Evolutionary conservation across 2,113 vertebrate species (phyloP).

Genomic region (Protobothrops flavoviridis): DNA sequence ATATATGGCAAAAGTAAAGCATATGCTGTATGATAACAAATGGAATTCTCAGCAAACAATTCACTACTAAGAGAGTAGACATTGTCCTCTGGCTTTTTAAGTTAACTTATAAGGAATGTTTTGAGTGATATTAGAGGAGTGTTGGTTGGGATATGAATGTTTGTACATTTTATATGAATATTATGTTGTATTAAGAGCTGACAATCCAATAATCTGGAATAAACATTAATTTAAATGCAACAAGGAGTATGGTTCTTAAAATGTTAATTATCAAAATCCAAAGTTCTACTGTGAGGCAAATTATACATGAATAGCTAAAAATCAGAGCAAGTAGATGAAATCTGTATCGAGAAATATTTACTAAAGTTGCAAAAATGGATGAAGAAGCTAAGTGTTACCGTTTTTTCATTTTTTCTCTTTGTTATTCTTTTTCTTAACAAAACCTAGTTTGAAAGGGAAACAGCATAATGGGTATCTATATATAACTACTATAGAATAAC

Average conservation of each 20-base stretch:
- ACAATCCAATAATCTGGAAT: neutral
- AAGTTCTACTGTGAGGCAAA: neutral
- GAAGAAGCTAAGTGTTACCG: neutral
- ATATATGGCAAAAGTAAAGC: too few relatives aligned
- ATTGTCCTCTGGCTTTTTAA: neutral
- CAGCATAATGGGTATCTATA: neutral
- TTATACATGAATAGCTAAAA: neutral
- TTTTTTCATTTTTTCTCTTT: neutral
- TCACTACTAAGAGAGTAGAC: neutral
- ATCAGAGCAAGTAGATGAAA: neutral
- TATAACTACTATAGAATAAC: neutral
- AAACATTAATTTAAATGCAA: neutral
- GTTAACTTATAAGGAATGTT: neutral
- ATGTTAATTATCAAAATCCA: neutral
- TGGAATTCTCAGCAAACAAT: neutral
- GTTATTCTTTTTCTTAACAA: neutral
- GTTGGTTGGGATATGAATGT: neutral
- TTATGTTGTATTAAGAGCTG: neutral
- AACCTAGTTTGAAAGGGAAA: neutral
- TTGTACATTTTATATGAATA: neutral
- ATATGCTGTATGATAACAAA: neutral
- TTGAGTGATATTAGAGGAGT: neutral
- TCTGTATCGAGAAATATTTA: neutral
- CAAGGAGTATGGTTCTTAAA: neutral
- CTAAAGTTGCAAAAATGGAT: neutral